Evolutionary conservation across 2,888 invertebrate genomes (phyloP).

Genomic region (Amiota mariae): DNA sequence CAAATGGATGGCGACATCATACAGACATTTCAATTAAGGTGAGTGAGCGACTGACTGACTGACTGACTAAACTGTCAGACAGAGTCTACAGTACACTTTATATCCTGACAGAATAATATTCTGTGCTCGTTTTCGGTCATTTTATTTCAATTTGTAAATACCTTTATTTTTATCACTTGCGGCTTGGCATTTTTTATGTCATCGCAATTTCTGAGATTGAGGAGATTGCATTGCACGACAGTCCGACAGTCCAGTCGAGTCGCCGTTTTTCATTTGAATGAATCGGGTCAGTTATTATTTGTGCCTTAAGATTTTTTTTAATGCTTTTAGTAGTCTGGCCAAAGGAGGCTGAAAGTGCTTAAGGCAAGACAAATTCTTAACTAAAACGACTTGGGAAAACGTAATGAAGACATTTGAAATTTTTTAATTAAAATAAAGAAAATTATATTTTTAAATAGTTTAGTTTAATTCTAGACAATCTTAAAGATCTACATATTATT

Average conservation of each 20-base stretch:
- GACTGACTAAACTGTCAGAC: no score
- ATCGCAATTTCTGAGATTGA: conserved; percentile 12
- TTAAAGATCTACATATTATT: no score
- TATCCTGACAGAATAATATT: no score
- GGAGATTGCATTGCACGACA: no score
- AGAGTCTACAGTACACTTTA: neutral
- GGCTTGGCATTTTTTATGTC: conserved; percentile 16
- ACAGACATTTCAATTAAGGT: conserved; percentile 92
- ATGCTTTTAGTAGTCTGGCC: conserved; percentile 32
- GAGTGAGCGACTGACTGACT: conserved; percentile 53
- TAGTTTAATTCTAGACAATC: no score
- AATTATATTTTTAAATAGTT: neutral
- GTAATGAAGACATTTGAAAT: neutral
- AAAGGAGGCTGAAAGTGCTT: conserved; percentile 30
- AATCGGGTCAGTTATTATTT: conserved; percentile 19
- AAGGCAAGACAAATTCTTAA: no score
- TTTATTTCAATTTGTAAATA: conserved; percentile 6
- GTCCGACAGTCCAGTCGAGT: neutral
- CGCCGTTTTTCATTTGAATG: neutral
- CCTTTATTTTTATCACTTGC: neutral
- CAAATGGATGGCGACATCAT: conserved; percentile 93
- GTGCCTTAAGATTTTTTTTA: conserved; percentile 42
- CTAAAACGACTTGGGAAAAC: neutral
- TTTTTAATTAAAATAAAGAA: neutral
- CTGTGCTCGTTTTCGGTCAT: no score